Base-by-base conservation (phyloP, 2,888 invertebrate species). In the Trichogramma evanescens region DNA sequence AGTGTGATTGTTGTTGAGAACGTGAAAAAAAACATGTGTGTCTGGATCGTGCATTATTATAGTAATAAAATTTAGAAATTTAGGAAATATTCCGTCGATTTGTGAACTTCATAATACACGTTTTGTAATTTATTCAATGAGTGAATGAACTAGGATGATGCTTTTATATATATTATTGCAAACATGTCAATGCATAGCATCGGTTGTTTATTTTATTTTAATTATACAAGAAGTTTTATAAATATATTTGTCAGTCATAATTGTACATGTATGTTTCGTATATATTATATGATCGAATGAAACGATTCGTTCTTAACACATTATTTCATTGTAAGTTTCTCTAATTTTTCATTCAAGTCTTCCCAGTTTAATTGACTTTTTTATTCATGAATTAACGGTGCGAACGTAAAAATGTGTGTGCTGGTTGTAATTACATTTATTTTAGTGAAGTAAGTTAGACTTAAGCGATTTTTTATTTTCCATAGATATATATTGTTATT, bases 401-500 rank as follows among this genome's bases (percentile, higher is more conserved):
- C 72, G 74, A 72, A 71, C 68, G 71, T 69, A 68, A 72, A 56
- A 62, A 68, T 66, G 64, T 66, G 70, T 71, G 74, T 75, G 72
- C 71, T 71, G 67, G 66, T 64, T 67, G 66, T 68, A 66, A 67
- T 68, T 66, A 68, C 62, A 54, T 59, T 48, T 58, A 53, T 50
- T 61, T 60, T 58, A 71, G 67, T 69, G 70, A 66, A 70, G 68
- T 68, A 66, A 67, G 69, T 68, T 69, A 67, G 61, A 59, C 50
- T 50, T 70, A 70, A 69, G 71, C 65, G 70, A 66, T 72, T 72
- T 71, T 72, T 70, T 73, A 71, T 68, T 70, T 73, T 71, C 69
- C 69, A 68, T 72, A 71, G 70, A 70, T 72, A 72, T 72, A 68
- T 72, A 71, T 74, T 74, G 74, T 75, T 77, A 73, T 69, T 70